Evolutionary conservation across 2,113 vertebrate species (phyloP), one percentile per base, ranked within the genome.

Genomic region (Malurus elegans): DNA sequence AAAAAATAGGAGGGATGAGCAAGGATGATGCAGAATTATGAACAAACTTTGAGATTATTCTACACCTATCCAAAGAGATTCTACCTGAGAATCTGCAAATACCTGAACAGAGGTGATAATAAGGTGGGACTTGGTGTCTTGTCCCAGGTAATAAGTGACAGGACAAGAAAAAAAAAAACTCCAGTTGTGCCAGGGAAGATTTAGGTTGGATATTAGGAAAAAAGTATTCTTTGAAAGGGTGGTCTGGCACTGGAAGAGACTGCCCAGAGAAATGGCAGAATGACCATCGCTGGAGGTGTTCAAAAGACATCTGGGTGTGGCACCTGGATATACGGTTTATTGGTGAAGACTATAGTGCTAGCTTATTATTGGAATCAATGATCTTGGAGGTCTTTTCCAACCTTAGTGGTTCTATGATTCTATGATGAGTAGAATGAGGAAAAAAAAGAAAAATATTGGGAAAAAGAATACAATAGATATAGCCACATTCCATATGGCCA

Each of bases 341-440:
- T 70, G 34, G 40, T 42, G 54, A 90, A 34, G 38, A 34, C 0
- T 0, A 21, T 31, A 9, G 25, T 3, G 1, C 17, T 54, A 48
- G 3, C 14, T 75, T 75, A 13, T 26, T 34, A 75, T 61, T 62
- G 34, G 14, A 54, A 66, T 74, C 29, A 61, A 7, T 54, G 5
- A 31, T 47, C 25, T 53, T 40, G 61, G 24, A 61, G 9, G 25
- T 54, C 12, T 83, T 82, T 61, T 48, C 31, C 42, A 76, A 21
- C 12, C 7, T 61, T 34, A 69, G 10, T 69, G 5, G 56, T 48
- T 26, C 29, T 58, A 32, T 19, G 9, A 50, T 36, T 57, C 26
- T 18, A 14, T 51, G 20, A 60, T 75, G 12, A 92, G 18, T 20
- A 79, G 20, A 66, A 53, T 44, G 17, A 78, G 23, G 4, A 45